Conservation (phyloP, 1,140 invertebrate species). For the Mamestra configurata region DNA sequence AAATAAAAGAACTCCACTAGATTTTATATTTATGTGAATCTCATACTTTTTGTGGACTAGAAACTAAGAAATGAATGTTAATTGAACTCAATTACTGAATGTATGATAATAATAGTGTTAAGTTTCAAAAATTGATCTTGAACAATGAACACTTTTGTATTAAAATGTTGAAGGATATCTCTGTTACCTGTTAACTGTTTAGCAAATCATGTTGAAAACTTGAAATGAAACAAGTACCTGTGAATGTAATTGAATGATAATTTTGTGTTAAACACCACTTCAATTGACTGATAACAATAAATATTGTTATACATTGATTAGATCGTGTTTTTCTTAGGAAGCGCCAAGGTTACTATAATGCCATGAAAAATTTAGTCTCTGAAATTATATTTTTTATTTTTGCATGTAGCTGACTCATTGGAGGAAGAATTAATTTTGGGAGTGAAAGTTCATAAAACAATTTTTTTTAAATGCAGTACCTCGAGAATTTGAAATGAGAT, state of each 20-base stretch:
- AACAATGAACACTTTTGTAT: not conserved
- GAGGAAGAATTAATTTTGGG: no score
- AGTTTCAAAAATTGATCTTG: not conserved
- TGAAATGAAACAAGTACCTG: not conserved
- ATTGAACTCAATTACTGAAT: slow-evolving; percentile 8
- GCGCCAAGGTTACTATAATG: no score
- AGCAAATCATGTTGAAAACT: not conserved
- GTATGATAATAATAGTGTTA: slow-evolving; percentile 22
- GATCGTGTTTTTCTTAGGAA: not conserved
- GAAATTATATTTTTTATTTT: no score
- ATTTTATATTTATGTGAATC: slow-evolving; percentile 22
- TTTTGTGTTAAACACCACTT: not conserved
- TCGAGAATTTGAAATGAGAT: no score
- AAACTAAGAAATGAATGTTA: slow-evolving; percentile 6
- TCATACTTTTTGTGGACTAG: slow-evolving; percentile 17
- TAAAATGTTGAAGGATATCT: not conserved
- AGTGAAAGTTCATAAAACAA: no score
- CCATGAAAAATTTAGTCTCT: no score
- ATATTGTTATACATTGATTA: not conserved
- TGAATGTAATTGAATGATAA: not conserved
- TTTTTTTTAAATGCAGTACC: no score
- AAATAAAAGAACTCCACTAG: not conserved
- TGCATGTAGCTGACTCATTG: no score
- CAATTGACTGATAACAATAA: slow-evolving; percentile 6
- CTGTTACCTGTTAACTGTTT: slow-evolving; percentile 3